A percentile compares a stretch with the other conserved stretches of the same genome.
Evolutionary conservation across 1,140 invertebrate species (phyloP).

Genomic region (Saccostrea glomerata): DNA sequence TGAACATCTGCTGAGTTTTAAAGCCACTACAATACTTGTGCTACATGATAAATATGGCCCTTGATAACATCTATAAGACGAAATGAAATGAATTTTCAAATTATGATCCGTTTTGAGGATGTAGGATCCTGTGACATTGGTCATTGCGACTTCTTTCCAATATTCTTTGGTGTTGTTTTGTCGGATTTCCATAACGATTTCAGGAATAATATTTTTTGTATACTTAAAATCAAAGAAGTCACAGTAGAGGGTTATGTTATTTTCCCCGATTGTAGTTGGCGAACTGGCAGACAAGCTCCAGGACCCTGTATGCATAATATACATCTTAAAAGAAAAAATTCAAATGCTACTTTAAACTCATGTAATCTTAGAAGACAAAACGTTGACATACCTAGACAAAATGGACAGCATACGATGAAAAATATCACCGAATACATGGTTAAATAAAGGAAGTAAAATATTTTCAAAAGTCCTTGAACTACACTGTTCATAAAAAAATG

Average conservation of each 20-base stretch:
- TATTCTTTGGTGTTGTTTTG: neutral
- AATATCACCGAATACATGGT: too few relatives aligned
- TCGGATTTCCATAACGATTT: neutral
- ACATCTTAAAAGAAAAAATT: too few relatives aligned
- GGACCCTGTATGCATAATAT: neutral
- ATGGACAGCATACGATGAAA: too few relatives aligned
- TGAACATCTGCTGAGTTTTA: neutral
- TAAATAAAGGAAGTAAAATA: too few relatives aligned
- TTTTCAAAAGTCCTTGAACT: too few relatives aligned
- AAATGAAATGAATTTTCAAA: too few relatives aligned
- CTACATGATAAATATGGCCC: too few relatives aligned
- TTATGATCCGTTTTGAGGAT: neutral
- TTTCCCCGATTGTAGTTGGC: neutral
- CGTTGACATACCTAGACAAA: too few relatives aligned
- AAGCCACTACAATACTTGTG: neutral
- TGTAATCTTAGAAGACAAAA: too few relatives aligned
- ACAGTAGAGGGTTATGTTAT: neutral
- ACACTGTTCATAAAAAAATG: too few relatives aligned
- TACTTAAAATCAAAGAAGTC: neutral
- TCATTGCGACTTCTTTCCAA: neutral
- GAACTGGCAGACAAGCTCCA: neutral
- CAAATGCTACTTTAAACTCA: too few relatives aligned
- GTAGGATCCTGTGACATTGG: neutral
- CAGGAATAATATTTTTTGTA: neutral
- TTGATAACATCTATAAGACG: too few relatives aligned